Percentiles rank a stretch among this genome's conserved stretches.
Conservation (phyloP, 1,140 invertebrate genomes). For the Drosophila mojavensis region DNA sequence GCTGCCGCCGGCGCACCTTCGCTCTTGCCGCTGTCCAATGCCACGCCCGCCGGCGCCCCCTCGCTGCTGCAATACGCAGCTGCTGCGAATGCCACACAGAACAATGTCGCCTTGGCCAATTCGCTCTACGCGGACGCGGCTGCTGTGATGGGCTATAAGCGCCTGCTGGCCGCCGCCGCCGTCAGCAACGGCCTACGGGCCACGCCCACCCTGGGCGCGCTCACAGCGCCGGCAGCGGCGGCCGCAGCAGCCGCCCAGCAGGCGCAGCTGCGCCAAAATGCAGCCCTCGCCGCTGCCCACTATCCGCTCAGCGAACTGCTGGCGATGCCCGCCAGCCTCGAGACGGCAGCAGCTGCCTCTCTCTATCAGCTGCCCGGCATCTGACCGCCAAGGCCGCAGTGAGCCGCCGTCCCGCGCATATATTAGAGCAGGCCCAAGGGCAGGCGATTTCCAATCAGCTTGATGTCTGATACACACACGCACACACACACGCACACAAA, state of each 20-base stretch:
- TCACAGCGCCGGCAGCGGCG: slow-evolving; percentile 62
- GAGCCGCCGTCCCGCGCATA: slow-evolving; percentile 19
- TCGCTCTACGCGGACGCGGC: slow-evolving; percentile 78
- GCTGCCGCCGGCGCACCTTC: slow-evolving; percentile 81
- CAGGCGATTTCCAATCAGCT: neutral
- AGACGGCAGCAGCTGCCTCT: slow-evolving; percentile 84
- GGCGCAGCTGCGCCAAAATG: slow-evolving; percentile 65
- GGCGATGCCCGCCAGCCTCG: slow-evolving; percentile 87
- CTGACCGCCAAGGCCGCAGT: slow-evolving; percentile 88
- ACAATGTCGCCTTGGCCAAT: slow-evolving; percentile 67
- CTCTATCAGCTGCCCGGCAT: slow-evolving; percentile 88
- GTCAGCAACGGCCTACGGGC: slow-evolving; percentile 65
- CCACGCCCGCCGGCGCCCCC: slow-evolving; percentile 45
- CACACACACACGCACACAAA: slow-evolving; percentile 29
- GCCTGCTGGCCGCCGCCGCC: slow-evolving; percentile 78
- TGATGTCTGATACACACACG: neutral
- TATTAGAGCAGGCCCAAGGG: neutral
- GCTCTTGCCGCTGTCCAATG: slow-evolving; percentile 52
- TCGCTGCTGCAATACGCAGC: slow-evolving; percentile 79
- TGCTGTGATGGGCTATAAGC: slow-evolving; percentile 79
- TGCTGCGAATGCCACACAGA: slow-evolving; percentile 64
- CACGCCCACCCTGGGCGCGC: slow-evolving; percentile 52
- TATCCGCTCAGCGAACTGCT: slow-evolving; percentile 89
- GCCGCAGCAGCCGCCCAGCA: slow-evolving; percentile 63
- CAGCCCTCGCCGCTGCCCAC: slow-evolving; percentile 84